Conservation (phyloP, 2,888 invertebrate genomes). For the Drosophila helvetica region DNA sequence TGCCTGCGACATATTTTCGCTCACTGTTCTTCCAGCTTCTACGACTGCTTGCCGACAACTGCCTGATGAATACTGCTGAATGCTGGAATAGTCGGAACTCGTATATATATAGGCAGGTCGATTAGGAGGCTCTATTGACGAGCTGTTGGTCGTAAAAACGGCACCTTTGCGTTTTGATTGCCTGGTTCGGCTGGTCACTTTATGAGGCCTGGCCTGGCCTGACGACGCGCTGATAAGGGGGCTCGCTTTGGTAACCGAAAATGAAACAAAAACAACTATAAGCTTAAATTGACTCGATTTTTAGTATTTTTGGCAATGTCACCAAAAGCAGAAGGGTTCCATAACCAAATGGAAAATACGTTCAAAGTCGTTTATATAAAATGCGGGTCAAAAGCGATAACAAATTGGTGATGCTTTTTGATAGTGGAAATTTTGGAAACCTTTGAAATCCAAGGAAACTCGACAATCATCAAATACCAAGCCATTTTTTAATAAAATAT, state of each 20-base stretch:
- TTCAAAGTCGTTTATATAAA: slow-evolving; percentile 4
- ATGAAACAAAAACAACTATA: slow-evolving; percentile 36
- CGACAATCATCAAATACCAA: background rate
- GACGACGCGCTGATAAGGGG: slow-evolving; percentile 61
- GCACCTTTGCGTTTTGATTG: slow-evolving; percentile 56
- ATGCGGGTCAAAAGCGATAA: slow-evolving; percentile 29
- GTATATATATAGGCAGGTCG: slow-evolving; percentile 42
- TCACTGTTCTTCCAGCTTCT: slow-evolving; percentile 1
- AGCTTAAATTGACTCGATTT: slow-evolving; percentile 16
- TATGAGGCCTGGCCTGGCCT: slow-evolving; percentile 55
- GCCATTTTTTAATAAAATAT: background rate
- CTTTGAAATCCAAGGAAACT: background rate
- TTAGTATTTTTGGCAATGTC: slow-evolving; percentile 26
- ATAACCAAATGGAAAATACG: slow-evolving; percentile 8
- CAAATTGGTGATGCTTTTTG: background rate
- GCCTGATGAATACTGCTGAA: slow-evolving; percentile 48
- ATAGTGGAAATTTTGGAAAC: background rate
- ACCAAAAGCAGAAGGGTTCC: slow-evolving; percentile 1
- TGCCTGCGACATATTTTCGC: slow-evolving; percentile 49
- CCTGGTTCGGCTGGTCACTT: slow-evolving; percentile 43
- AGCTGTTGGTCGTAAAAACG: slow-evolving; percentile 57
- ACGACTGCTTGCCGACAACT: slow-evolving; percentile 29
- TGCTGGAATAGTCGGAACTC: slow-evolving; percentile 19
- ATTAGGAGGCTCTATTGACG: slow-evolving; percentile 30
- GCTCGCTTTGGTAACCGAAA: slow-evolving; percentile 8